Evolutionary conservation across 1,140 invertebrate genomes (phyloP).

Genomic region (Formica exsecta): DNA sequence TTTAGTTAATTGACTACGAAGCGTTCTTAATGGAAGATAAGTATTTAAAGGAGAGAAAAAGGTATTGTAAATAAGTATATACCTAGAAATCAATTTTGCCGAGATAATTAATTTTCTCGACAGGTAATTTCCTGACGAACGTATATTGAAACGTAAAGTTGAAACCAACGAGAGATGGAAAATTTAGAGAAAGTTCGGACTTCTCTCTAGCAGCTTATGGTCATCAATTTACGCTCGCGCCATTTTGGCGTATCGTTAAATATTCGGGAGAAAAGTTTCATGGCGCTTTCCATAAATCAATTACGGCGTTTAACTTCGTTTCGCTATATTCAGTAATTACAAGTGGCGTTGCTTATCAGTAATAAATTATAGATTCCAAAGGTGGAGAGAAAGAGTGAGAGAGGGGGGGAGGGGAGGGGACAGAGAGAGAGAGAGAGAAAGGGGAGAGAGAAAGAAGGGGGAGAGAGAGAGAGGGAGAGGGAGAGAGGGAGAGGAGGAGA

Average conservation of each 20-base stretch:
- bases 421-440: too few relatives aligned
- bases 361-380: constrained; percentile 35
- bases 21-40: constrained; percentile 5
- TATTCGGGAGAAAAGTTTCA: constrained; percentile 50
- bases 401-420: too few relatives aligned
- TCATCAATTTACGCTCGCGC: constrained; percentile 48
- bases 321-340: constrained; percentile 37
- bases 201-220: constrained; percentile 29
- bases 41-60: not conserved
- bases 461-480: too few relatives aligned
- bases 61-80: constrained; percentile 22
- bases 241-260: constrained; percentile 51
- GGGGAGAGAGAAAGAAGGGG: too few relatives aligned
- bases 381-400: not conserved
- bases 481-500: too few relatives aligned
- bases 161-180: constrained; percentile 40
- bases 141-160: constrained; percentile 34
- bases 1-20: constrained; percentile 33
- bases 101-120: constrained; percentile 49
- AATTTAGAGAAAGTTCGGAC: constrained; percentile 50
- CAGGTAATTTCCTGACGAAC: constrained; percentile 45
- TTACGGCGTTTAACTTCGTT: constrained; percentile 38
- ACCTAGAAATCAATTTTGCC: constrained; percentile 18
- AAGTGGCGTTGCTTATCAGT: constrained; percentile 32
- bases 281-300: constrained; percentile 38